phyloP scores from a whole-genome alignment of 30 jellyfish, hydroid and myxozoan genomes.

The Aurelia aurita region DNA sequence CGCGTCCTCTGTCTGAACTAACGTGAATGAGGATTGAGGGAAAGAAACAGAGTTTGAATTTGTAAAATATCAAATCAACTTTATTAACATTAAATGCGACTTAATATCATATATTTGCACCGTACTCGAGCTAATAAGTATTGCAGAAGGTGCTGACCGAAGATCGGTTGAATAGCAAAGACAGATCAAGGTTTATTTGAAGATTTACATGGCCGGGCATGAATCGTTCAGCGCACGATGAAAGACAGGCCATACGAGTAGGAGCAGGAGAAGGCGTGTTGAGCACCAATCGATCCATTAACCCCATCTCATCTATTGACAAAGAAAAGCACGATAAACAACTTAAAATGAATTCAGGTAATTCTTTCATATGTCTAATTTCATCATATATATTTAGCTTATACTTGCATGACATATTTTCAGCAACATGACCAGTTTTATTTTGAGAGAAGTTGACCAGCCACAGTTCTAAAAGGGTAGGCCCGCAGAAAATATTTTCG shows the following conservation, averaged over 20 bases:
- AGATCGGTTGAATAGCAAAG: background rate
- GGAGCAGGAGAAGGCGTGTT: conserved; percentile 98
- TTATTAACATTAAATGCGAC: background rate
- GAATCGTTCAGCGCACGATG: conserved; percentile 97
- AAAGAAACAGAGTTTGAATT: conserved; percentile 36
- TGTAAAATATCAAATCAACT: conserved; percentile 25
- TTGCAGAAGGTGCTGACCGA: background rate
- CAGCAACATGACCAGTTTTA: too few relatives aligned
- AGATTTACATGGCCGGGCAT: conserved; percentile 91
- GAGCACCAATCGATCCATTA: conserved; percentile 79
- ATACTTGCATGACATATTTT: background rate
- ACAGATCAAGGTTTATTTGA: conserved; percentile 30
- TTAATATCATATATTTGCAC: background rate
- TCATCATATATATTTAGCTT: too few relatives aligned
- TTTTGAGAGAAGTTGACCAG: too few relatives aligned
- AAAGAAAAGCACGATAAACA: conserved; percentile 89
- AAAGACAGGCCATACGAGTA: conserved; percentile 86
- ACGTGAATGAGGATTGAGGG: conserved; percentile 90
- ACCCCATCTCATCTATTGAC: conserved; percentile 77
- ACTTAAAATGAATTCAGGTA: conserved; percentile 77
- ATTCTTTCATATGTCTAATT: background rate
- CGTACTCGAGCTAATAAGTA: background rate
- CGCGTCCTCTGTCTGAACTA: conserved; percentile 72
- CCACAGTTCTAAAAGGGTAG: too few relatives aligned
- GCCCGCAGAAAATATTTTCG: too few relatives aligned